Evolutionary conservation across 2,113 vertebrate species (phyloP).

Genomic region (Pantherophis guttatus): DNA sequence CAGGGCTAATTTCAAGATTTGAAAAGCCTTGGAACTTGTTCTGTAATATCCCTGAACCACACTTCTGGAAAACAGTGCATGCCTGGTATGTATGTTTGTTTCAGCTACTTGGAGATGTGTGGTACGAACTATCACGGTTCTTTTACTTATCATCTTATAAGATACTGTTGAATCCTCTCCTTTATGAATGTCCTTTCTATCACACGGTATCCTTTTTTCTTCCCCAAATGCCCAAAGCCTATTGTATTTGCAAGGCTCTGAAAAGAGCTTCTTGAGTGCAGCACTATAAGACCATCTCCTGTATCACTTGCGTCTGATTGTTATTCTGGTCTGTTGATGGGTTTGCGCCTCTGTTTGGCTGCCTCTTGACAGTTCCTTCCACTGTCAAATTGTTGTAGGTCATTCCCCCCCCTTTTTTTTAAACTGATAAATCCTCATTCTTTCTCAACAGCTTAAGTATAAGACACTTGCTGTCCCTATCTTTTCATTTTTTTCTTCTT

Average conservation of each 20-base stretch:
- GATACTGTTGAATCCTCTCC: not conserved
- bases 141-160: not conserved
- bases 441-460: not conserved
- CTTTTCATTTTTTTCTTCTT: not conserved
- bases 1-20: not conserved
- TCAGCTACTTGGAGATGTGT: not conserved
- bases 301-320: not conserved
- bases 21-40: not conserved
- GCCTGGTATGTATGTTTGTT: not conserved
- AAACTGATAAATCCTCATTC: not conserved
- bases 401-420: not conserved
- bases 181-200: not conserved
- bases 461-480: not conserved
- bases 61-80: not conserved
- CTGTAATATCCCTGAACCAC: not conserved
- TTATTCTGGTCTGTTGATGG: not conserved
- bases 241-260: not conserved
- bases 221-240: not conserved
- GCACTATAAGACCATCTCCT: not conserved
- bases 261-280: not conserved
- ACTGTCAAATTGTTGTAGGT: not conserved
- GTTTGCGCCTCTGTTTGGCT: not conserved
- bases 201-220: not conserved
- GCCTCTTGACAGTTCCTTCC: not conserved
- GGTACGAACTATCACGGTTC: not conserved